phyloP scores from a whole-genome alignment of 2,113 vertebrate genomes.

The Pedetes capensis region DNA sequence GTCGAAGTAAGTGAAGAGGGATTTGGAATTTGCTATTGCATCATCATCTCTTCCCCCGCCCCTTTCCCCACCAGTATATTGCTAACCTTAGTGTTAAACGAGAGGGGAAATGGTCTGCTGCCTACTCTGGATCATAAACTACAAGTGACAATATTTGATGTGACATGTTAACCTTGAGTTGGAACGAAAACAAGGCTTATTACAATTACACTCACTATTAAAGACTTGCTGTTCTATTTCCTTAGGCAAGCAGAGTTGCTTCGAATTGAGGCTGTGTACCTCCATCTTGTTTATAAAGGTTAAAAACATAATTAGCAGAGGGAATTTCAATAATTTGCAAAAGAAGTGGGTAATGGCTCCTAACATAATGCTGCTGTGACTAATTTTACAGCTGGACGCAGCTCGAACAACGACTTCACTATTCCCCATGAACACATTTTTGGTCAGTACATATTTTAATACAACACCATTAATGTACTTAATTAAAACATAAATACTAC shows the following conservation, averaged over 20 bases:
- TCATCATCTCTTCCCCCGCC: background rate
- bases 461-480: slow-evolving; percentile 82
- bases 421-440: slow-evolving; percentile 79
- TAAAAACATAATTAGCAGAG: slow-evolving; percentile 79
- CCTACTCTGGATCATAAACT: slow-evolving; percentile 56
- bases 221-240: slow-evolving; percentile 70
- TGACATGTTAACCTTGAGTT: slow-evolving; percentile 61
- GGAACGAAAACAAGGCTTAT: slow-evolving; percentile 66
- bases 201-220: slow-evolving; percentile 57
- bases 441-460: slow-evolving; percentile 81
- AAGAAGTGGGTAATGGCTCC: slow-evolving; percentile 71
- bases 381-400: slow-evolving; percentile 73
- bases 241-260: slow-evolving; percentile 63
- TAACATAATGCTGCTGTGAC: slow-evolving; percentile 60
- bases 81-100: slow-evolving; percentile 45
- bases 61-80: background rate
- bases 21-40: slow-evolving; percentile 51
- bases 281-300: slow-evolving; percentile 76
- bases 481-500: slow-evolving; percentile 90
- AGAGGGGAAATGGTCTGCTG: slow-evolving; percentile 7
- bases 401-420: slow-evolving; percentile 66
- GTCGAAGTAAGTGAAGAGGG: slow-evolving; percentile 53
- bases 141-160: slow-evolving; percentile 66
- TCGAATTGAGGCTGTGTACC: slow-evolving; percentile 51
- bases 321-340: slow-evolving; percentile 74